phyloP scores from a whole-genome alignment of 1,140 invertebrate species.

The Drosophila suzukii region DNA sequence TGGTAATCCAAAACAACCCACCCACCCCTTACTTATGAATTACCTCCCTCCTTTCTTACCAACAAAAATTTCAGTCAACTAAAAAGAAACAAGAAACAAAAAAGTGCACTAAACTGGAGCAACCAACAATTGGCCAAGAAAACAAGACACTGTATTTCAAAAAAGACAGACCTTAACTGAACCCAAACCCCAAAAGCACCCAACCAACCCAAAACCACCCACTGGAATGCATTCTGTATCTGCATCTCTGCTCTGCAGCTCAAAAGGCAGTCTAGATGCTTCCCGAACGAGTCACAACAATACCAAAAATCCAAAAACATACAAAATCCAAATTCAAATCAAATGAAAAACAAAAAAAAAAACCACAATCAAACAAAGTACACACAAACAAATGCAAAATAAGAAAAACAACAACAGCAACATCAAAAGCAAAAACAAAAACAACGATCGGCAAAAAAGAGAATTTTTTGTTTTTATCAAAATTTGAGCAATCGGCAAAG shows the following conservation, averaged over 20 bases:
- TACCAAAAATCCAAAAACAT: slow-evolving; percentile 51
- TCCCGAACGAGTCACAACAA: slow-evolving; percentile 38
- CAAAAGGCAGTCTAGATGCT: slow-evolving; percentile 40
- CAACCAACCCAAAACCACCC: neutral
- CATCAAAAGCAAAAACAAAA: slow-evolving; percentile 10
- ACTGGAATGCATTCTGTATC: slow-evolving; percentile 31
- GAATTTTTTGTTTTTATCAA: slow-evolving; percentile 50
- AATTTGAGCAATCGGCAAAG: slow-evolving; percentile 48
- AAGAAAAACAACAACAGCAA: slow-evolving; percentile 8
- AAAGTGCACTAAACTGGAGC: slow-evolving; percentile 31
- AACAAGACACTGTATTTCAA: slow-evolving; percentile 6
- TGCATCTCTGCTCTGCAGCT: slow-evolving; percentile 24
- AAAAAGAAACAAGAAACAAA: slow-evolving; percentile 1
- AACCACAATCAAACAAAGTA: slow-evolving; percentile 6
- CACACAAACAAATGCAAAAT: slow-evolving; percentile 22
- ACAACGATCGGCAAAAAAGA: slow-evolving; percentile 46
- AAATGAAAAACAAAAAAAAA: slow-evolving; percentile 12
- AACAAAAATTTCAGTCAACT: slow-evolving; percentile 9
- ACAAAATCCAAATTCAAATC: slow-evolving; percentile 50
- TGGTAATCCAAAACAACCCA: neutral
- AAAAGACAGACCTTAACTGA: slow-evolving; percentile 8
- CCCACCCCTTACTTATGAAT: neutral
- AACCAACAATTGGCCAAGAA: slow-evolving; percentile 30
- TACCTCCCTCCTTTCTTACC: neutral
- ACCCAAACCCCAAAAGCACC: neutral